Percentiles rank a stretch among this genome's conserved stretches.
Evolutionary conservation across 1,140 invertebrate genomes (phyloP).

Genomic region (Drosophila dunni): DNA sequence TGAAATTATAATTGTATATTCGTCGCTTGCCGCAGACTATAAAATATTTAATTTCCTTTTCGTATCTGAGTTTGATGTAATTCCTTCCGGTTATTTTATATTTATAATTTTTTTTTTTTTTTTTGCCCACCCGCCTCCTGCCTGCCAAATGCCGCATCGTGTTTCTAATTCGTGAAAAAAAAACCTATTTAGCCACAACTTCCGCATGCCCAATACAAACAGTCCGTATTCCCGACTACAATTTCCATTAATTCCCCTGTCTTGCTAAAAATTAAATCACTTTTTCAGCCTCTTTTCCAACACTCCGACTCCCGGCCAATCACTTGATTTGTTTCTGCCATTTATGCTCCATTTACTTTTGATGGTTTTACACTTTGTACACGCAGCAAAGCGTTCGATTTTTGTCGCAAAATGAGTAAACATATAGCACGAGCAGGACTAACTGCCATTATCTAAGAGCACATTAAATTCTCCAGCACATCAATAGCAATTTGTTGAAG

Average conservation of each 20-base stretch:
- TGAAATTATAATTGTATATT: conserved; percentile 75
- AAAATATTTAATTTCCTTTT: conserved; percentile 80
- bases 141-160: conserved; percentile 58
- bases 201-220: conserved; percentile 41
- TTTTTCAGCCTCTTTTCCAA: conserved; percentile 37
- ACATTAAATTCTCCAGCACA: neutral
- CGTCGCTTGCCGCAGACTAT: conserved; percentile 69
- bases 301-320: neutral
- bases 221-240: neutral
- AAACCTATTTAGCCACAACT: conserved; percentile 66
- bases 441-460: neutral
- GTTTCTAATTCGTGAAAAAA: conserved; percentile 73
- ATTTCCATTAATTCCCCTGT: conserved; percentile 21
- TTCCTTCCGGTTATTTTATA: conserved; percentile 78
- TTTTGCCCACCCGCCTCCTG: neutral
- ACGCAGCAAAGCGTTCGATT: neutral
- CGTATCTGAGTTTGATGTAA: conserved; percentile 65
- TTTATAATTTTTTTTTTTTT: neutral
- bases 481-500: neutral
- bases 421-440: neutral
- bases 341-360: conserved; percentile 81
- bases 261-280: conserved; percentile 60
- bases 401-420: conserved; percentile 4
- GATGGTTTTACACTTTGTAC: conserved; percentile 54
- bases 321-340: conserved; percentile 60